These are phyloP conservation scores for Drosophila austrosaltans DNA, from an alignment of 2,888 invertebrate species.

Conservation along the genomic window DNA sequence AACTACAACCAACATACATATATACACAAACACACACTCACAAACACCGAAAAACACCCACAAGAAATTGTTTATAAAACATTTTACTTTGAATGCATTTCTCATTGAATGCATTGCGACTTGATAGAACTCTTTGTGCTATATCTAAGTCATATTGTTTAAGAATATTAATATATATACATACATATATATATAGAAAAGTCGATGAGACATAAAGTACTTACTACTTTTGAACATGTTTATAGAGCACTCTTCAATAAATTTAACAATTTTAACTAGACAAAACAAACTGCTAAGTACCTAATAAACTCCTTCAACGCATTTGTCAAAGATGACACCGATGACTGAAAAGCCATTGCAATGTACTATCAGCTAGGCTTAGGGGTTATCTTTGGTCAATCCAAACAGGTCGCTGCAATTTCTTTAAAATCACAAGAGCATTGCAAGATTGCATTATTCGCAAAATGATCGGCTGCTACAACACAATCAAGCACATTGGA, in stretches of 20 bases:
- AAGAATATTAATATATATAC: conserved; percentile 33
- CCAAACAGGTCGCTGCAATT: conserved; percentile 24
- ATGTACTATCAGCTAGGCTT: conserved; percentile 1
- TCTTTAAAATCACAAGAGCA: conserved; percentile 52
- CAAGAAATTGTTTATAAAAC: conserved; percentile 69
- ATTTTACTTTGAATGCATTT: conserved; percentile 44
- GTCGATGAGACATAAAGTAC: conserved; percentile 29
- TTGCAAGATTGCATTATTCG: conserved; percentile 46
- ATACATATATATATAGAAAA: conserved; percentile 50
- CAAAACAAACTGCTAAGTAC: neutral
- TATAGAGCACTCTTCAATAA: conserved; percentile 37
- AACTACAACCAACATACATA: conserved; percentile 28
- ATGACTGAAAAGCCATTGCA: conserved; percentile 9
- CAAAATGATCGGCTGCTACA: conserved; percentile 73
- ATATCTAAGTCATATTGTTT: conserved; percentile 73
- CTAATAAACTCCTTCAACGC: no score
- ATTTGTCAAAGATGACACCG: neutral
- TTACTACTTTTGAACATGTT: conserved; percentile 48
- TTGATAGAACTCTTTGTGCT: conserved; percentile 53
- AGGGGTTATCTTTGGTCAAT: conserved; percentile 53
- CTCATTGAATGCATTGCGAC: conserved; percentile 53
- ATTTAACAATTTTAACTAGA: conserved; percentile 43
- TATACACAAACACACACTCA: conserved; percentile 29
- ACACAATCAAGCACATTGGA: conserved; percentile 72
- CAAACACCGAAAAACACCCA: conserved; percentile 63